Evolutionary conservation across 2,888 invertebrate genomes (phyloP), one percentile per base, ranked within the genome.

Genomic region (Schrankia costaestrigalis): DNA sequence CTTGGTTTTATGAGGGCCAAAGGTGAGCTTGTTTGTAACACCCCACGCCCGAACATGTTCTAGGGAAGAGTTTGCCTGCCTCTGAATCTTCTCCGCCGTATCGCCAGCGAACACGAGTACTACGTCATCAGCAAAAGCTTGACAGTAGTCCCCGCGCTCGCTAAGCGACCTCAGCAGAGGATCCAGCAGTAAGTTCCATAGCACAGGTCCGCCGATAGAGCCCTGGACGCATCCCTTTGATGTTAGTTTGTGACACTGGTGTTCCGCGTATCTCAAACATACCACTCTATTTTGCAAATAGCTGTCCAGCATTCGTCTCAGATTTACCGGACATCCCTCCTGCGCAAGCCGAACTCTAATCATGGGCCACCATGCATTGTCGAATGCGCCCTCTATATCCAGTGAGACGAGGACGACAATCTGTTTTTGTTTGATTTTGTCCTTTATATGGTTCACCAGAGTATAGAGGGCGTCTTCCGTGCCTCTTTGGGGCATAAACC

Each of bases 381-480:
- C 45, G 13, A 46, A 50, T 7, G 50, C 46, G 1, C 46, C 46
- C 27, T 50, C 41, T 11, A 46, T 46, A 17, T 50, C 50, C 9
- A 46, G 24, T 1, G 29, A 29, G 4, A 28, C 10, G 1, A 28
- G 11, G 3, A 3, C 9, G 3, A 28, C 5, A 2, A 28, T 4
- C 11, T 28, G 18, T 5, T 19, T 18, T 1, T 8, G 5, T 7
- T 2, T 6, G 1, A 28, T 5, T 6, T 19, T 8, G n/a, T 5
- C 0, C 6, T 13, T 1, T 2, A 29, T 19, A n/a, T 29, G 10
- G 2, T 10, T 3, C 21, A 21, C 10, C 9, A 29, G 13, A 4
- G 6, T 1, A 14, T 22, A 35, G 9, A 47, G 41, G 5, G 43
- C 25, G 29, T 43, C 43, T 13, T 43, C 43, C 3, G 48, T 48